These are phyloP conservation scores for Brachypodius melanocephalos DNA, from an alignment of 2,113 vertebrate species.

Conservation along the genomic window DNA sequence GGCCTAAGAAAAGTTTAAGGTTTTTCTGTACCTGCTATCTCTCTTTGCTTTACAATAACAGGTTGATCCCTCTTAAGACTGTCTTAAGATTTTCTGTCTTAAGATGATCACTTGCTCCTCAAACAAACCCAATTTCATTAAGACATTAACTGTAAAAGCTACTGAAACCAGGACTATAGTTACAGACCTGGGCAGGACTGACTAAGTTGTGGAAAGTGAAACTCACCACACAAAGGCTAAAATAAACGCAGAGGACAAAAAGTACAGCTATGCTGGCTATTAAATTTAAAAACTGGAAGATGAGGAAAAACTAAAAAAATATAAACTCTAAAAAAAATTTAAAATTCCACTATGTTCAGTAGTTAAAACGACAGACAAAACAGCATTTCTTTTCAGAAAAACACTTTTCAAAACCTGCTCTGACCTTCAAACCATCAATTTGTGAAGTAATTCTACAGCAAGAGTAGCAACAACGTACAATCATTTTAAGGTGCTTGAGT, in stretches of 20 bases:
- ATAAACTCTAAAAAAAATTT: neutral
- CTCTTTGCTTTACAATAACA: neutral
- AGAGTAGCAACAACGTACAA: neutral
- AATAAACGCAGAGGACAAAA: neutral
- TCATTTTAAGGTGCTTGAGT: neutral
- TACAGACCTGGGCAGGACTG: neutral
- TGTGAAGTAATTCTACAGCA: neutral
- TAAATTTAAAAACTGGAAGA: neutral
- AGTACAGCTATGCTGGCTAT: neutral
- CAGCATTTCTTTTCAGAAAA: neutral
- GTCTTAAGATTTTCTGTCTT: no score
- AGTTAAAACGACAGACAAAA: neutral
- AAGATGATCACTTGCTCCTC: neutral
- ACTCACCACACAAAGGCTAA: neutral
- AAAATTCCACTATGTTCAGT: fast-evolving
- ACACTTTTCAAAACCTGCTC: neutral
- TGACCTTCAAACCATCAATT: neutral
- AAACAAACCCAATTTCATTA: neutral
- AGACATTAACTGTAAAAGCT: neutral
- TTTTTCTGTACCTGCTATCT: neutral
- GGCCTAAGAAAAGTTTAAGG: neutral
- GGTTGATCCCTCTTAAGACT: neutral
- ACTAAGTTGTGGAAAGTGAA: neutral
- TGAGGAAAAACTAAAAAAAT: neutral
- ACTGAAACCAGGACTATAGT: neutral